Percentiles rank a stretch among this genome's conserved stretches.
phyloP scores from a whole-genome alignment of 2,888 invertebrate species.

The Cistogaster globosa region DNA sequence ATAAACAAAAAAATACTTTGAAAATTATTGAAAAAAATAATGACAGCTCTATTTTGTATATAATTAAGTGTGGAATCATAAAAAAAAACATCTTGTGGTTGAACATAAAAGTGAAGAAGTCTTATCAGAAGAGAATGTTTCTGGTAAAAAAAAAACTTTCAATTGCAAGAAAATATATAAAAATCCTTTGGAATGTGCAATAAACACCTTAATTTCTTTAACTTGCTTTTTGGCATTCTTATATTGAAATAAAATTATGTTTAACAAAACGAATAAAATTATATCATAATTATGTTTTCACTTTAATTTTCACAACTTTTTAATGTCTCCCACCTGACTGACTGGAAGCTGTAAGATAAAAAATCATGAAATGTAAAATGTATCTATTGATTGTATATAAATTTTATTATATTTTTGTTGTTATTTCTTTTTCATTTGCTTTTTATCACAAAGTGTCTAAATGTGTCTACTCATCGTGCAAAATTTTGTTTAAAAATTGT shows the following conservation, averaged over 20 bases:
- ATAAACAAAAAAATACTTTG: constrained; percentile 41
- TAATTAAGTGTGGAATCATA: constrained; percentile 6
- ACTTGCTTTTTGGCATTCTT: no score
- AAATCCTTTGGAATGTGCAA: no score
- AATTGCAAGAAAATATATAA: no score
- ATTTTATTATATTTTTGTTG: constrained; percentile 20
- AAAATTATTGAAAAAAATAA: constrained; percentile 8
- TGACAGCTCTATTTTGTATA: not conserved
- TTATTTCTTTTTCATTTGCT: not conserved
- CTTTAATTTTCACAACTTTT: not conserved
- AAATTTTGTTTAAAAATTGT: not conserved
- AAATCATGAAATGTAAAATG: constrained; percentile 28
- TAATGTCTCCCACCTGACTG: not conserved
- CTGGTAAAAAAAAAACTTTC: no score
- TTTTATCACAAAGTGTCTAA: constrained; percentile 28
- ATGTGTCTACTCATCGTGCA: not conserved
- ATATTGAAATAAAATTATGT: no score
- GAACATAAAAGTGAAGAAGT: constrained; percentile 4
- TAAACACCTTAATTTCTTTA: no score
- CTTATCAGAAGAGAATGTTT: not conserved
- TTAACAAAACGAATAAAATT: no score
- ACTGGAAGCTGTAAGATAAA: constrained; percentile 45
- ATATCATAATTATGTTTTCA: not conserved
- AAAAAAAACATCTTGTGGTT: constrained; percentile 19
- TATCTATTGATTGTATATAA: constrained; percentile 61